Evolutionary conservation across 2,888 invertebrate species (phyloP).

Genomic region (Idaea biselata): DNA sequence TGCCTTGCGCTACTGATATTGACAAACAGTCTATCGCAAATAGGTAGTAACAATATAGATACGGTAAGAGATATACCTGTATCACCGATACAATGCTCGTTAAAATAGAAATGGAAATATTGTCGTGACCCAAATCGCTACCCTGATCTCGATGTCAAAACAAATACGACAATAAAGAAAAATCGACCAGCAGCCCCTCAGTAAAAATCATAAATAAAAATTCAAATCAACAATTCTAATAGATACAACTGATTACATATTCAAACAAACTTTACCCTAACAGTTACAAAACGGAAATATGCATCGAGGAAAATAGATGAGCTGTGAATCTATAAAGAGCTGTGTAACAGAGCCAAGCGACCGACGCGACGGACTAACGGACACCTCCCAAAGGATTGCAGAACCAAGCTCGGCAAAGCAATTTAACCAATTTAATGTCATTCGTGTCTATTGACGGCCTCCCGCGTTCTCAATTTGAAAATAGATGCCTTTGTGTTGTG

Average conservation of each 20-base stretch:
- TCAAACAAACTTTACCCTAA: constrained; percentile 16
- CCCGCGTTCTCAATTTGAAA: constrained; percentile 74
- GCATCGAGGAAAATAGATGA: constrained; percentile 43
- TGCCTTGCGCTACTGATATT: neutral
- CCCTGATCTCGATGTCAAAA: neutral
- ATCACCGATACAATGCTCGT: neutral
- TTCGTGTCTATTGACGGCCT: constrained; percentile 72
- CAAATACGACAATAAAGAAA: neutral
- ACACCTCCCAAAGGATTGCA: constrained; percentile 65
- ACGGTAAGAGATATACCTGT: neutral
- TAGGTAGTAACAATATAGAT: neutral
- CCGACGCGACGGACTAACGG: constrained; percentile 41
- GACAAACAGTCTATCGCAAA: neutral
- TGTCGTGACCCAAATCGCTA: constrained; percentile 1
- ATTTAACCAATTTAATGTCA: constrained; percentile 79
- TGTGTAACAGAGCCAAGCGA: constrained; percentile 33
- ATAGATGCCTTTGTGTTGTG: constrained; percentile 68
- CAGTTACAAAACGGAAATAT: constrained; percentile 30
- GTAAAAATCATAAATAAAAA: constrained; percentile 5
- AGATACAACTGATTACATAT: constrained; percentile 6
- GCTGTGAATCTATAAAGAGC: constrained; percentile 45
- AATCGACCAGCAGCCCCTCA: neutral
- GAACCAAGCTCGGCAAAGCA: constrained; percentile 68
- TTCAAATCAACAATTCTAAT: constrained; percentile 2
- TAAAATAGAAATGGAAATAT: neutral